These are phyloP conservation scores for Phyto melanocephala DNA, from an alignment of 2,888 invertebrate species.

Conservation along the genomic window DNA sequence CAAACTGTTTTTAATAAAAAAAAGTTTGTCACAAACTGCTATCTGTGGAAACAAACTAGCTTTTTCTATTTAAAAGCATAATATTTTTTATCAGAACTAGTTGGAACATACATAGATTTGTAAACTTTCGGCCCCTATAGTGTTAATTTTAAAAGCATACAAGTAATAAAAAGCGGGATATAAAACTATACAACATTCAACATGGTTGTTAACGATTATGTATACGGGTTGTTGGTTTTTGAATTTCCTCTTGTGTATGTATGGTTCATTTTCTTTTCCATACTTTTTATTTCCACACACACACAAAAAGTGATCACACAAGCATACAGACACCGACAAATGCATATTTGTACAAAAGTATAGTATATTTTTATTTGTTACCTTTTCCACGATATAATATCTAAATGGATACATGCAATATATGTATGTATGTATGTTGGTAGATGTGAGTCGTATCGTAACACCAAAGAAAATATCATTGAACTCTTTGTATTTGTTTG, in stretches of 20 bases:
- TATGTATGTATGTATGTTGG: neutral
- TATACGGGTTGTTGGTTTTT: constrained; percentile 54
- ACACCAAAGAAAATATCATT: constrained; percentile 2
- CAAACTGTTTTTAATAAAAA: too few relatives aligned
- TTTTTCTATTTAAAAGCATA: too few relatives aligned
- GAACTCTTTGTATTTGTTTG: neutral
- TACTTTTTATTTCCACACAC: neutral
- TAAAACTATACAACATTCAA: constrained; percentile 46
- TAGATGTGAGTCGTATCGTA: neutral
- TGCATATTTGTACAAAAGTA: neutral
- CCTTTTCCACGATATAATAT: constrained; percentile 1
- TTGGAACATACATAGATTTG: too few relatives aligned
- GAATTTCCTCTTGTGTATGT: constrained; percentile 51
- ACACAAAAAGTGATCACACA: neutral
- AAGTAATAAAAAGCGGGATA: neutral
- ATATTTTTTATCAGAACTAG: too few relatives aligned
- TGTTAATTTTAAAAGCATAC: constrained; percentile 18
- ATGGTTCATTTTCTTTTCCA: constrained; percentile 48
- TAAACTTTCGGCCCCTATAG: neutral
- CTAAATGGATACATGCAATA: neutral
- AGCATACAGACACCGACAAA: neutral
- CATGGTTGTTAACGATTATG: constrained; percentile 55
- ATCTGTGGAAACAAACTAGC: too few relatives aligned
- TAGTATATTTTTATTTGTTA: constrained; percentile 4
- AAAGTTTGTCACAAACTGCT: too few relatives aligned